Evolutionary conservation across 2,113 vertebrate genomes (phyloP), one percentile per base, ranked within the genome.

Genomic region (Odocoileus hemionus): DNA sequence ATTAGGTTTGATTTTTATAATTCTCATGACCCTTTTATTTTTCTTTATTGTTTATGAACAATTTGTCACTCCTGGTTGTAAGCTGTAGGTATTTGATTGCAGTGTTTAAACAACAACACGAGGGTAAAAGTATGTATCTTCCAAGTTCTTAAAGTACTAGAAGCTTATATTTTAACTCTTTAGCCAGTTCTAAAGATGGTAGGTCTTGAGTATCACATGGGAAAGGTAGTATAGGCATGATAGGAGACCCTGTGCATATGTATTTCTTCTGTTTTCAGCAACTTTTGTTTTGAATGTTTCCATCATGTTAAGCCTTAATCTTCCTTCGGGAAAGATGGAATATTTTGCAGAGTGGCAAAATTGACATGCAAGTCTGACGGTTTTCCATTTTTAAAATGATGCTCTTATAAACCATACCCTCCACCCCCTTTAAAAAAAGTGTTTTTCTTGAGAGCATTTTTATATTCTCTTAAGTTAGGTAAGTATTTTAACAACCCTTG

Each of bases 381-480:
- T 83, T 85, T 76, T 93, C 85, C 21, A 87, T 70, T 97, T 95
- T 87, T 3, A 45, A 96, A 95, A 92, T 39, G 10, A 79, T 96
- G 2, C 23, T 94, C 39, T 95, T 92, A 93, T 85, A 95, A 80
- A 39, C 88, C 91, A 85, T 89, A 61, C 64, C 61, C 50, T 74
- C 67, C 36, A 39, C n/a, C 7, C 21, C 55, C 94, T 88, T 90
- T 45, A 23, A 39, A 70, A 70, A n/a, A 52, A 57, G 36, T 82
- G 26, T 84, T 94, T 95, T 78, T 78, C 26, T 57, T 94, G 80
- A 85, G 60, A 61, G 19, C 25, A 78, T 92, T 93, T 93, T 91
- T 28, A 50, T 87, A 14, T 94, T 95, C 61, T 80, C 96, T 82
- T 58, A 89, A 39, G 85, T 94, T 85, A 80, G 43, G 7, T 96